A percentile compares a stretch with the other conserved stretches of the same genome.
phyloP scores from a whole-genome alignment of 2,888 invertebrate species.

The Melanchra persicariae region DNA sequence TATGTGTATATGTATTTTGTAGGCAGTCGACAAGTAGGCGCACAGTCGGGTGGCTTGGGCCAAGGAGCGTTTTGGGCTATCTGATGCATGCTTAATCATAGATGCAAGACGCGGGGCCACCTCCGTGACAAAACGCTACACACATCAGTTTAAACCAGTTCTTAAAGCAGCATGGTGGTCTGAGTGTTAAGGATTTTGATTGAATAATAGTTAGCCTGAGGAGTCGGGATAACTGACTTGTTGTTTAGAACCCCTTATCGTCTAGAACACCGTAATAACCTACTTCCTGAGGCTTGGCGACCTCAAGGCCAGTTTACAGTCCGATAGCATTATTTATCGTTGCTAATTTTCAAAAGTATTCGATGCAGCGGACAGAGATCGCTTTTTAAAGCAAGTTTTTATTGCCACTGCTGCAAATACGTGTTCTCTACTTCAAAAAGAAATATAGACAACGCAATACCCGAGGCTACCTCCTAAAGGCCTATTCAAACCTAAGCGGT shows the following conservation, averaged over 20 bases:
- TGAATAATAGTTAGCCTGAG: slow-evolving; percentile 38
- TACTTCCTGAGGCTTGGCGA: slow-evolving; percentile 46
- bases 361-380: neutral
- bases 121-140: neutral
- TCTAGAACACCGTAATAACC: slow-evolving; percentile 32
- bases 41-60: no score
- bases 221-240: slow-evolving; percentile 16
- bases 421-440: neutral
- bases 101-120: neutral
- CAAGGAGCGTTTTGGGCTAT: neutral
- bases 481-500: no score
- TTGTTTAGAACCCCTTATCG: slow-evolving; percentile 46
- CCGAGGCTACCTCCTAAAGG: no score
- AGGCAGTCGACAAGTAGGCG: neutral
- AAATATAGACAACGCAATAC: neutral
- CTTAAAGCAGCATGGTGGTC: slow-evolving; percentile 4
- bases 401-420: neutral
- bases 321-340: slow-evolving; percentile 36
- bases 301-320: slow-evolving; percentile 35
- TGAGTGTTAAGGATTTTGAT: slow-evolving; percentile 25
- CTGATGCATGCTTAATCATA: neutral
- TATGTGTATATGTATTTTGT: neutral
- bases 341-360: slow-evolving; percentile 33
- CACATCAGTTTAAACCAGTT: slow-evolving; percentile 8
- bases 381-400: neutral